A percentile compares a stretch with the other conserved stretches of the same genome.
phyloP scores from a whole-genome alignment of 2,888 invertebrate genomes.

The Lasiommata megera region DNA sequence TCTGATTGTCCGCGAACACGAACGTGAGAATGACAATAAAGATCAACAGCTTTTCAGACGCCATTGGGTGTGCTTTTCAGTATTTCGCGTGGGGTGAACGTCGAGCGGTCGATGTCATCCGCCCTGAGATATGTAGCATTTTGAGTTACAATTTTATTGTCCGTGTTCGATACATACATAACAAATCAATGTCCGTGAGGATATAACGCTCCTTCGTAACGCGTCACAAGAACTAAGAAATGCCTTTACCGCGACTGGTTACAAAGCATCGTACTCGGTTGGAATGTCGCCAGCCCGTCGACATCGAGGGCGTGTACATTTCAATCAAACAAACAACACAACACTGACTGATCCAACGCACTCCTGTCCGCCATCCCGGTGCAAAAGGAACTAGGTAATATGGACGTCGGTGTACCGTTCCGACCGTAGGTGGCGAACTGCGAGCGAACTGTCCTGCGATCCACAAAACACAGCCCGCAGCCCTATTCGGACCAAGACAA shows the following conservation, averaged over 20 bases:
- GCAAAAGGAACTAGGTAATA: slow-evolving; percentile 45
- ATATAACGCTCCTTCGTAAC: slow-evolving; percentile 3
- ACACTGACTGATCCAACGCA: slow-evolving; percentile 21
- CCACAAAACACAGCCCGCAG: background rate
- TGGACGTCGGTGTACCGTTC: slow-evolving; percentile 42
- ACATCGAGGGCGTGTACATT: slow-evolving; percentile 44
- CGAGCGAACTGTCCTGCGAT: background rate
- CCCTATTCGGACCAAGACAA: slow-evolving; percentile 10
- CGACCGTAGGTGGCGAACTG: background rate
- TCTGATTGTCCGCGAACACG: slow-evolving; percentile 57
- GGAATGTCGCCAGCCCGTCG: slow-evolving; percentile 53
- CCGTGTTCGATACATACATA: slow-evolving; percentile 50
- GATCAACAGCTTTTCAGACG: slow-evolving; percentile 55
- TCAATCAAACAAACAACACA: slow-evolving; percentile 28
- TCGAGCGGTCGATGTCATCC: slow-evolving; percentile 40
- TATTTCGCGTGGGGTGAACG: slow-evolving; percentile 40
- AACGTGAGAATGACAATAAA: slow-evolving; percentile 54
- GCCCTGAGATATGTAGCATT: slow-evolving; percentile 43
- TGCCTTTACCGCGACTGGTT: slow-evolving; percentile 38
- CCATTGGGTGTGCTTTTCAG: slow-evolving; percentile 66
- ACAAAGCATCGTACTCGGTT: slow-evolving; percentile 35
- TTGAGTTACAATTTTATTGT: slow-evolving; percentile 44
- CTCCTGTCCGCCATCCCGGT: slow-evolving; percentile 46
- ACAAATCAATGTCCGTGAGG: slow-evolving; percentile 44
- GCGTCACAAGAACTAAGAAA: slow-evolving; percentile 44